Evolutionary conservation across 2,888 invertebrate species (phyloP).

Genomic region (Smittia sp.): DNA sequence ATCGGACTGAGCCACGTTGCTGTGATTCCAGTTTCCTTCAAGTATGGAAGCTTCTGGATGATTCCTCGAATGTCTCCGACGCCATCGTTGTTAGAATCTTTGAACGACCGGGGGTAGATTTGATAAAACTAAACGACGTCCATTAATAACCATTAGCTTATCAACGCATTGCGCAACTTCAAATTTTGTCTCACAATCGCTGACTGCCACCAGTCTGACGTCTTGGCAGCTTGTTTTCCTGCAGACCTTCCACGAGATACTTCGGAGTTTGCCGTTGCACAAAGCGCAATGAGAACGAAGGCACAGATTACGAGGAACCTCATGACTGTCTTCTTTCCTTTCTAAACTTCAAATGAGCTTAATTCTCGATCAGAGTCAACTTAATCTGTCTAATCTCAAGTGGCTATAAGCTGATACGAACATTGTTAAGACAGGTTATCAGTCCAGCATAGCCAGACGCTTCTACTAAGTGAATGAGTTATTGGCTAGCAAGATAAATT

Average conservation of each 20-base stretch:
- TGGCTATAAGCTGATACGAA: too few species aligned
- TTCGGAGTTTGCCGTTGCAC: neutral
- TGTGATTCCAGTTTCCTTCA: conserved; percentile 65
- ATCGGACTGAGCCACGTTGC: conserved; percentile 74
- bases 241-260: neutral
- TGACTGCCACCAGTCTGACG: conserved; percentile 71
- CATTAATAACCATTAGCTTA: neutral
- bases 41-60: conserved; percentile 59
- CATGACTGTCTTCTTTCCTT: neutral
- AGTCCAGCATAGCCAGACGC: too few species aligned
- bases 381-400: too few species aligned
- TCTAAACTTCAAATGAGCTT: neutral
- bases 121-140: conserved; percentile 62
- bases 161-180: neutral
- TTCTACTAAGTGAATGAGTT: too few species aligned
- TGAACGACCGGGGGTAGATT: conserved; percentile 75
- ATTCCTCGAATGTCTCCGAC: conserved; percentile 63
- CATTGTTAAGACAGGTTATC: too few species aligned
- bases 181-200: neutral
- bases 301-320: neutral
- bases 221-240: neutral
- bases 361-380: neutral
- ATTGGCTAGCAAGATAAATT: too few species aligned
- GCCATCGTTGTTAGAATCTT: conserved; percentile 75
- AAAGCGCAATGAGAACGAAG: neutral